Percentiles rank a stretch among this genome's conserved stretches.
Conservation (phyloP, 2,888 invertebrate species). For the Gibbula magus region DNA sequence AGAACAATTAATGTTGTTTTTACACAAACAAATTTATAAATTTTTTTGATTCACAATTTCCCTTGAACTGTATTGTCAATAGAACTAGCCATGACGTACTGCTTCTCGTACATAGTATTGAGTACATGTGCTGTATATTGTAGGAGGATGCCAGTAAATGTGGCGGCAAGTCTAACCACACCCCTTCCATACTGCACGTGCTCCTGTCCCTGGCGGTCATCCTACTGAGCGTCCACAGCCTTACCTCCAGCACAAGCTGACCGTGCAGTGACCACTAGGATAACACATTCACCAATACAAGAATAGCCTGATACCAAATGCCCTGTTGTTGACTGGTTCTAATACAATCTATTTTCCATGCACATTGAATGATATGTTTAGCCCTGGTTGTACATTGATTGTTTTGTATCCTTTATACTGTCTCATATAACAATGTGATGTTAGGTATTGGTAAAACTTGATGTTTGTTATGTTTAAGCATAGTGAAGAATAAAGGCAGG, state of each 20-base stretch:
- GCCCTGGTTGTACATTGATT: background rate
- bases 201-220: background rate
- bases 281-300: background rate
- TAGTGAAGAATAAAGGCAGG: no score
- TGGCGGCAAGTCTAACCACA: slow-evolving; percentile 33
- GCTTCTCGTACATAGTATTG: background rate
- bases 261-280: background rate
- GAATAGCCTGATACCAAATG: slow-evolving; percentile 1
- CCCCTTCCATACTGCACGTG: background rate
- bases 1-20: no score
- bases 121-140: slow-evolving; percentile 21
- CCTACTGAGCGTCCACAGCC: background rate
- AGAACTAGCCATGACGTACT: background rate
- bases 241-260: background rate
- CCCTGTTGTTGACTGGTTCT: background rate
- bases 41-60: no score
- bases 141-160: slow-evolving; percentile 55
- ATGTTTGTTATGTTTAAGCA: no score
- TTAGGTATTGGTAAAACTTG: no score
- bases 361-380: background rate
- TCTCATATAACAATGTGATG: background rate
- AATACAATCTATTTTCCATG: background rate
- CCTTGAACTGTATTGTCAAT: no score
- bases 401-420: background rate
- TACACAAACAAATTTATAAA: no score